A percentile compares a stretch with the other conserved stretches of the same genome.
These are phyloP conservation scores for Syngnathus scovelli DNA, from an alignment of 2,113 vertebrate species.

Conservation along the genomic window DNA sequence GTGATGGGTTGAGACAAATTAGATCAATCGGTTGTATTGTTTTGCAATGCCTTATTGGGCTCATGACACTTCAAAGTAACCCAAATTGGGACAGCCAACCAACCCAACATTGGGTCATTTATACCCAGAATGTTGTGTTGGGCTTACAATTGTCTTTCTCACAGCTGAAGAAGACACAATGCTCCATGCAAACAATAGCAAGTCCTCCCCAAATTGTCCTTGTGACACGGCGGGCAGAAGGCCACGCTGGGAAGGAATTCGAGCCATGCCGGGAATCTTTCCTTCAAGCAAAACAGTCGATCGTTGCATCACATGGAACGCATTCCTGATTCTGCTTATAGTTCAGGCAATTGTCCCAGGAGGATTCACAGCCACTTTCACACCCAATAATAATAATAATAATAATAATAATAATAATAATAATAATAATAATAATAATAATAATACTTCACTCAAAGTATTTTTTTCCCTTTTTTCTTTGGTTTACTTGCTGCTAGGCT, in stretches of 20 bases:
- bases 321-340: not conserved
- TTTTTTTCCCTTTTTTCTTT: not conserved
- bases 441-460: not conserved
- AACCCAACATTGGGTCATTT: not conserved
- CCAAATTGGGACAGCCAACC: not conserved
- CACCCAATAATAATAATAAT: too few species aligned
- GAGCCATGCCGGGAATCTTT: slow-evolving; percentile 56
- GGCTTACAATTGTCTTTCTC: slow-evolving; percentile 27
- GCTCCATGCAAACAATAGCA: slow-evolving; percentile 56
- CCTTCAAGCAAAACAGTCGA: slow-evolving; percentile 1
- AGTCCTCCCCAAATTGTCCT: slow-evolving; percentile 55
- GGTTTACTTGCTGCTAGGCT: not conserved
- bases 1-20: slow-evolving; percentile 25
- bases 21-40: slow-evolving; percentile 12
- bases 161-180: slow-evolving; percentile 58
- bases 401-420: too few species aligned
- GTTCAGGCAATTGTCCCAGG: too few species aligned
- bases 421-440: too few species aligned
- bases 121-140: too few species aligned
- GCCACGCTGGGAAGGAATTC: slow-evolving; percentile 60
- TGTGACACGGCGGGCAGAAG: slow-evolving; percentile 46
- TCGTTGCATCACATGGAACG: slow-evolving; percentile 6
- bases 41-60: slow-evolving; percentile 13
- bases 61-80: slow-evolving; percentile 2
- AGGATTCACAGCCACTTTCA: too few species aligned